A percentile compares a stretch with the other conserved stretches of the same genome.
Conservation (phyloP, 2,113 vertebrate species). For the Hyperoodon ampullatus region DNA sequence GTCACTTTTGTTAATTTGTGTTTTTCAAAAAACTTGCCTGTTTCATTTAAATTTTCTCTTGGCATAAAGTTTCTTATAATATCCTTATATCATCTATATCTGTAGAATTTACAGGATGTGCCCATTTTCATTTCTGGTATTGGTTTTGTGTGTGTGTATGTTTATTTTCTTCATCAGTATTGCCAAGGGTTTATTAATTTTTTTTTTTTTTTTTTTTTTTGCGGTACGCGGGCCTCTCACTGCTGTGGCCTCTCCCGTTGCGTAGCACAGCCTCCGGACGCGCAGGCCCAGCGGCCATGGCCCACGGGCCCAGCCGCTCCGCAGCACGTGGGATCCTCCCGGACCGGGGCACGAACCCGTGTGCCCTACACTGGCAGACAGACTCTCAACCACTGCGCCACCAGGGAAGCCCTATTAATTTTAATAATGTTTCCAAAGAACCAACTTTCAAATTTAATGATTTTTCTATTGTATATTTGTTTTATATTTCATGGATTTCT, state of each 20-base stretch:
- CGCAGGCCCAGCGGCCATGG: too few species aligned
- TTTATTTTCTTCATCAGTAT: neutral
- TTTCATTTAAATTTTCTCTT: neutral
- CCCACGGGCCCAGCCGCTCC: too few species aligned
- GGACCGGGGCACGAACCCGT: too few species aligned
- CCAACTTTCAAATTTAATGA: neutral
- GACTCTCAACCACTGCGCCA: too few species aligned
- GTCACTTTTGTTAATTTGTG: constrained; percentile 19
- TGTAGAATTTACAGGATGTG: neutral
- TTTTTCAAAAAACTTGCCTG: neutral
- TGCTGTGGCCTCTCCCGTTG: too few species aligned
- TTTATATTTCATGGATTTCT: neutral
- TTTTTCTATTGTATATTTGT: neutral
- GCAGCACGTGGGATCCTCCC: too few species aligned
- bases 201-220: too few species aligned
- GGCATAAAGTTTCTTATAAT: neutral
- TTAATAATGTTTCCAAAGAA: constrained; percentile 3
- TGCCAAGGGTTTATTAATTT: neutral
- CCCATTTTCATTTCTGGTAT: neutral
- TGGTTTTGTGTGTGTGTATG: neutral
- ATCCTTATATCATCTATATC: neutral
- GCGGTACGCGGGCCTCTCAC: too few species aligned
- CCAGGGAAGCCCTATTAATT: too few species aligned
- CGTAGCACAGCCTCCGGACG: too few species aligned
- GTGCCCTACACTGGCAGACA: too few species aligned